A percentile compares a stretch with the other conserved stretches of the same genome.
Evolutionary conservation across 2,888 invertebrate genomes (phyloP).

Genomic region (Thumatha senex): DNA sequence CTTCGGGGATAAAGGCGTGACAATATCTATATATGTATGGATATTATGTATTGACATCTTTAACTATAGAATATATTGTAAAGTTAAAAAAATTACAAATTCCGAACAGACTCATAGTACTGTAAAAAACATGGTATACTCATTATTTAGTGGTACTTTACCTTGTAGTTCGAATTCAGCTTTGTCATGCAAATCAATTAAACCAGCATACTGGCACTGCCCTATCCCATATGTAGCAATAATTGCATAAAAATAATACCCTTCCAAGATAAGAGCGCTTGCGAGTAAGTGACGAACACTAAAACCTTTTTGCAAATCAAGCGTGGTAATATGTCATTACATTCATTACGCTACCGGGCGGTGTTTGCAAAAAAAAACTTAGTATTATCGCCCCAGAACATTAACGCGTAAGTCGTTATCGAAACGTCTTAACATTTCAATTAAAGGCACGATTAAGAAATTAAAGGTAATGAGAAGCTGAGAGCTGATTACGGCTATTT

Average conservation of each 20-base stretch:
- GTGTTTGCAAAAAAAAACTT: slow-evolving; percentile 49
- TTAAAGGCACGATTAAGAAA: slow-evolving; percentile 74
- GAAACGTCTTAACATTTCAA: slow-evolving; percentile 72
- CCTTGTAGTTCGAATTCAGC: not conserved
- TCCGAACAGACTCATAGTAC: too few relatives aligned
- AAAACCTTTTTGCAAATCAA: slow-evolving; percentile 23
- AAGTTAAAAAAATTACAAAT: too few relatives aligned
- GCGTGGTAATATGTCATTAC: slow-evolving; percentile 37
- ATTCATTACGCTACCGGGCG: slow-evolving; percentile 43
- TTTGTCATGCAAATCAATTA: slow-evolving; percentile 1
- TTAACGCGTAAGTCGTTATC: slow-evolving; percentile 65
- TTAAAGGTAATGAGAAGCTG: slow-evolving; percentile 69
- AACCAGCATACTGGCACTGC: not conserved
- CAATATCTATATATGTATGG: too few relatives aligned
- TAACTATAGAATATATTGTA: too few relatives aligned
- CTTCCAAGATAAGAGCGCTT: slow-evolving; percentile 18
- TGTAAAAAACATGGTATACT: too few relatives aligned
- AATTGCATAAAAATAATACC: slow-evolving; percentile 26
- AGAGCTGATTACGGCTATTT: slow-evolving; percentile 57
- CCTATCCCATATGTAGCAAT: slow-evolving; percentile 10
- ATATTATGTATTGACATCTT: too few relatives aligned
- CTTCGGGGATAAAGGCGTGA: too few relatives aligned
- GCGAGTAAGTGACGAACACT: slow-evolving; percentile 28
- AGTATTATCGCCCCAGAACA: slow-evolving; percentile 53
- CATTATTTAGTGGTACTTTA: too few relatives aligned